These are phyloP conservation scores for Tetramorium bicarinatum DNA, from an alignment of 2,888 invertebrate species.

Conservation along the genomic window DNA sequence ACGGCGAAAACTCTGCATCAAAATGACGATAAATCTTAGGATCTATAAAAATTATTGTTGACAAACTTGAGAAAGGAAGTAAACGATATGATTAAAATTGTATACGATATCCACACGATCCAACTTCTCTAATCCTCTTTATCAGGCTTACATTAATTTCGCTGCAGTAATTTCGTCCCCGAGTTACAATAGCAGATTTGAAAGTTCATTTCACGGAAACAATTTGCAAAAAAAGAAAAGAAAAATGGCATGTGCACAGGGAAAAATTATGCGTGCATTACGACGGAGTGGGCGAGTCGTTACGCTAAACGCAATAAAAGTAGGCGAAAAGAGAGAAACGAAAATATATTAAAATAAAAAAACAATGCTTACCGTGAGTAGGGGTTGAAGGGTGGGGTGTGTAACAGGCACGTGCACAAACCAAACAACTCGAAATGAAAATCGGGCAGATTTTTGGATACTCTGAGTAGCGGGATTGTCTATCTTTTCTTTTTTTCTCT, in stretches of 20 bases:
- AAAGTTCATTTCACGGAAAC: neutral
- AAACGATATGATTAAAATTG: neutral
- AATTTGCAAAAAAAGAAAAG: conserved; percentile 55
- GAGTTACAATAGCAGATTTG: neutral
- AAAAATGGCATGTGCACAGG: conserved; percentile 69
- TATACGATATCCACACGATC: neutral
- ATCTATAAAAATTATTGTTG: neutral
- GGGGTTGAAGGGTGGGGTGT: conserved; percentile 86
- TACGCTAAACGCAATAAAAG: conserved; percentile 59
- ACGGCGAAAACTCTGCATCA: neutral
- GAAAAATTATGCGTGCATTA: conserved; percentile 67
- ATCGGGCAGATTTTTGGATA: conserved; percentile 84
- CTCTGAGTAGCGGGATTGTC: conserved; percentile 75
- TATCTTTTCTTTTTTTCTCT: conserved; percentile 44
- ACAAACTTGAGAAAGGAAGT: neutral
- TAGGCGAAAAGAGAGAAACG: conserved; percentile 61
- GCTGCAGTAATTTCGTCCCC: neutral
- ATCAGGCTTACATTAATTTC: neutral
- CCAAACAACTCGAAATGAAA: conserved; percentile 87
- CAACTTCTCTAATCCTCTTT: conserved; percentile 1
- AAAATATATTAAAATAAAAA: conserved; percentile 83
- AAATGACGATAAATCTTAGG: neutral
- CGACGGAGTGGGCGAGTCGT: conserved; percentile 54
- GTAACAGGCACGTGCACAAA: conserved; percentile 87
- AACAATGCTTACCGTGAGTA: conserved; percentile 86